A percentile compares a stretch with the other conserved stretches of the same genome.
phyloP scores from a whole-genome alignment of 1,140 invertebrate genomes.

The Oryzaephilus surinamensis region DNA sequence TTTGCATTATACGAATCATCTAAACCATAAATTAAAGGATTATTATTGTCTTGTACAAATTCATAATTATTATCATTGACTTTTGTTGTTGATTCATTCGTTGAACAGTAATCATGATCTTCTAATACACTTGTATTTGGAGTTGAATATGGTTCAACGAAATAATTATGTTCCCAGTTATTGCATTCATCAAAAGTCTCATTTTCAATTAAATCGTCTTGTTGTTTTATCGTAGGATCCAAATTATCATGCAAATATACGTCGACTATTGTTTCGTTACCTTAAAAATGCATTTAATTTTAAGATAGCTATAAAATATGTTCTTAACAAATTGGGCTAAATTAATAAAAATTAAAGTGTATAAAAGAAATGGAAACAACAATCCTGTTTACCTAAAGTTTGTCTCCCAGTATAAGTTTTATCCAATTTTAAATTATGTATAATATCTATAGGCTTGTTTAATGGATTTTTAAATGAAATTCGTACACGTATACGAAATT shows the following conservation, averaged over 20 bases:
- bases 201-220: neutral
- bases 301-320: no score
- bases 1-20: conserved; percentile 16
- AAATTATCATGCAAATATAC: conserved; percentile 47
- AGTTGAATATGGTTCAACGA: conserved; percentile 7
- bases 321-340: no score
- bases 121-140: neutral
- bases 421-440: conserved; percentile 75
- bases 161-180: conserved; percentile 23
- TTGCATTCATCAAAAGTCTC: conserved; percentile 6
- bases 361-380: no score
- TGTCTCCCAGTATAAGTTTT: conserved; percentile 76
- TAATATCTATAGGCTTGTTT: conserved; percentile 70
- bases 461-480: conserved; percentile 63
- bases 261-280: conserved; percentile 65
- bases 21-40: conserved; percentile 16
- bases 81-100: conserved; percentile 3
- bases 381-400: conserved; percentile 63
- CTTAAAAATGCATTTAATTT: conserved; percentile 39
- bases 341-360: no score
- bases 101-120: conserved; percentile 20
- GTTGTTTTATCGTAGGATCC: neutral
- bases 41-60: conserved; percentile 4
- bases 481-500: conserved; percentile 75
- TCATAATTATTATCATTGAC: neutral